Percentiles rank a stretch among this genome's conserved stretches.
Conservation (phyloP, 1,140 invertebrate genomes). For the Cotesia chilonis region DNA sequence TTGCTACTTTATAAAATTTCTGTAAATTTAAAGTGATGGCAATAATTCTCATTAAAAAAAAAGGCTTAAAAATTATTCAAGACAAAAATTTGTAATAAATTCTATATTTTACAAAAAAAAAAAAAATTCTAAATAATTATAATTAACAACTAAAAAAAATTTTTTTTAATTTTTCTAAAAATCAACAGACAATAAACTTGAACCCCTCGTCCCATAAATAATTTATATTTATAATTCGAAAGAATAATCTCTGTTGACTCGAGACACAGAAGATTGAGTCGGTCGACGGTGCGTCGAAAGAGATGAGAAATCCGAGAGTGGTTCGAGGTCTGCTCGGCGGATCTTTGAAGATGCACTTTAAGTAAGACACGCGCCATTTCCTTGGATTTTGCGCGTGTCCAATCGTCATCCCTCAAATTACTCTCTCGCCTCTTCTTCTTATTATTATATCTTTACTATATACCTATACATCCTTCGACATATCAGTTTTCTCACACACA, state of each 20-base stretch:
- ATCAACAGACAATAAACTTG: not conserved
- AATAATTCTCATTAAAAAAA: not conserved
- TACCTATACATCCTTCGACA: conserved; percentile 8
- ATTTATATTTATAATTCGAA: not conserved
- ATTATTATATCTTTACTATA: conserved; percentile 12
- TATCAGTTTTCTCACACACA: not conserved
- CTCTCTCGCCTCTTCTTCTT: conserved; percentile 36
- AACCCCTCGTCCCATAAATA: not conserved
- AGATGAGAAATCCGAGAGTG: conserved; percentile 17
- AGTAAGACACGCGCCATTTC: conserved; percentile 50
- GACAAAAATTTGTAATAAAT: too few relatives aligned
- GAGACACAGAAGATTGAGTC: conserved; percentile 30
- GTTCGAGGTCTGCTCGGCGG: conserved; percentile 22
- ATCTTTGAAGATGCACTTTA: conserved; percentile 48
- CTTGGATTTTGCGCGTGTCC: conserved; percentile 48
- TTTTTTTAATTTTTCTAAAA: not conserved
- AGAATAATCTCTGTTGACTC: not conserved
- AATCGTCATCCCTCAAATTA: conserved; percentile 51
- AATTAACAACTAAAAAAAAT: too few relatives aligned
- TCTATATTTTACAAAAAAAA: too few relatives aligned
- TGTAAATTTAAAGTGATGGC: too few relatives aligned
- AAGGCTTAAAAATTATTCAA: too few relatives aligned
- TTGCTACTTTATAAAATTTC: too few relatives aligned
- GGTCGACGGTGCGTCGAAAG: conserved; percentile 33
- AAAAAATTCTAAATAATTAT: too few relatives aligned